These are phyloP conservation scores for Dinomys branickii DNA, from an alignment of 2,113 vertebrate genomes.

Conservation along the genomic window DNA sequence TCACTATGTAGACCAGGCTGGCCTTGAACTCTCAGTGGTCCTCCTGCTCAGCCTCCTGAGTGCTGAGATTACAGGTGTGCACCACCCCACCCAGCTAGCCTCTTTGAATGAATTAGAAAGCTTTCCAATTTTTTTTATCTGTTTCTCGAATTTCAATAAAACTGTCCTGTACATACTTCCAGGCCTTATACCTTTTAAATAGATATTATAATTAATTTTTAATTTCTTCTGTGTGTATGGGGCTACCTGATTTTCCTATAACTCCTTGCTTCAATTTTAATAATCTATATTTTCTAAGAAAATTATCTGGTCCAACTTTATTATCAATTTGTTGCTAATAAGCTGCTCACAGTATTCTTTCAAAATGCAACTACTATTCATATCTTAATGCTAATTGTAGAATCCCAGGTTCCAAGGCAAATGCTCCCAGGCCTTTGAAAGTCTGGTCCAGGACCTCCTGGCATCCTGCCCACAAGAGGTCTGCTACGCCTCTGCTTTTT, in stretches of 20 bases:
- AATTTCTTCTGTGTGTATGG: background rate
- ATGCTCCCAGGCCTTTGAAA: constrained; percentile 8
- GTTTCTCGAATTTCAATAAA: background rate
- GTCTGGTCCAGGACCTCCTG: background rate
- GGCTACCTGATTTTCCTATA: background rate
- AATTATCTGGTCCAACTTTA: background rate
- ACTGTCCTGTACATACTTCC: background rate
- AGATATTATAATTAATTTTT: constrained; percentile 11
- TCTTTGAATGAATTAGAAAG: constrained; percentile 8
- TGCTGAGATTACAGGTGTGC: background rate
- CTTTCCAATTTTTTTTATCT: background rate
- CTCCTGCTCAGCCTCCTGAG: background rate
- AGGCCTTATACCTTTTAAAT: background rate
- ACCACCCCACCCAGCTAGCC: background rate
- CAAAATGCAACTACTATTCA: background rate
- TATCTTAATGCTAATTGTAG: background rate
- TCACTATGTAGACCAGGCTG: background rate
- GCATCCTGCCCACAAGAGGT: background rate
- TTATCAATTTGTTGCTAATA: constrained; percentile 38
- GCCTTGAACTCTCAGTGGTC: background rate
- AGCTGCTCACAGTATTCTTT: background rate
- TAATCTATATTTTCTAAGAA: constrained; percentile 33
- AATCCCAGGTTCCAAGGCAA: background rate
- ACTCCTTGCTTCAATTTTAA: constrained; percentile 15
- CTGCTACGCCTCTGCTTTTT: background rate